phyloP scores from a whole-genome alignment of 2,113 vertebrate genomes.

The Colaptes auratus region DNA sequence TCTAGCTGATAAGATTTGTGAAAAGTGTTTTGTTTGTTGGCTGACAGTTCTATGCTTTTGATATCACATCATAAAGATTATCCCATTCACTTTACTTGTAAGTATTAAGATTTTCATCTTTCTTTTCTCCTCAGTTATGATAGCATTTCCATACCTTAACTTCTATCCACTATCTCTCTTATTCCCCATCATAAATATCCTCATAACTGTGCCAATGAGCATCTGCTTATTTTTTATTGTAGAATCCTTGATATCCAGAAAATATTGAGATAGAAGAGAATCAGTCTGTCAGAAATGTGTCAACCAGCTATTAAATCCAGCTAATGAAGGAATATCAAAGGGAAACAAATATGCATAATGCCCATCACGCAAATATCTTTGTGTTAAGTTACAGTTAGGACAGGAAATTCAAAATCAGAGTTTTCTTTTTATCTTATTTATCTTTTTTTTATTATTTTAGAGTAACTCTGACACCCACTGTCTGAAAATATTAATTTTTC shows the following conservation, averaged over 20 bases:
- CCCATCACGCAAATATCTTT: background rate
- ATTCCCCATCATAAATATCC: background rate
- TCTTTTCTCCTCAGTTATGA: background rate
- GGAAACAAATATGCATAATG: background rate
- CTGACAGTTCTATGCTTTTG: background rate
- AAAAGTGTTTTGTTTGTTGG: background rate
- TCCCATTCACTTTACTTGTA: background rate
- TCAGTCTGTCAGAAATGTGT: background rate
- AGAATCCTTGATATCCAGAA: background rate
- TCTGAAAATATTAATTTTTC: background rate
- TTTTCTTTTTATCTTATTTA: background rate
- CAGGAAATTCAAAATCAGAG: background rate
- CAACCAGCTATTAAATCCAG: background rate
- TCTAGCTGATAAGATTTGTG: background rate
- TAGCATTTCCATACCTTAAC: fast-evolving
- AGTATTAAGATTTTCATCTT: background rate
- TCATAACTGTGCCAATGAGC: background rate
- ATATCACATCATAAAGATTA: background rate
- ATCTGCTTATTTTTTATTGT: background rate
- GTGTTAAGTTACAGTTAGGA: background rate
- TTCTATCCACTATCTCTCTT: background rate
- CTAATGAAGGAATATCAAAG: background rate
- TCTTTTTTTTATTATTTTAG: background rate
- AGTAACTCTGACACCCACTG: background rate
- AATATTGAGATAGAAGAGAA: background rate